A percentile compares a stretch with the other conserved stretches of the same genome.
These are phyloP conservation scores for Furnarius figulus DNA, from an alignment of 2,113 vertebrate genomes.

Conservation along the genomic window DNA sequence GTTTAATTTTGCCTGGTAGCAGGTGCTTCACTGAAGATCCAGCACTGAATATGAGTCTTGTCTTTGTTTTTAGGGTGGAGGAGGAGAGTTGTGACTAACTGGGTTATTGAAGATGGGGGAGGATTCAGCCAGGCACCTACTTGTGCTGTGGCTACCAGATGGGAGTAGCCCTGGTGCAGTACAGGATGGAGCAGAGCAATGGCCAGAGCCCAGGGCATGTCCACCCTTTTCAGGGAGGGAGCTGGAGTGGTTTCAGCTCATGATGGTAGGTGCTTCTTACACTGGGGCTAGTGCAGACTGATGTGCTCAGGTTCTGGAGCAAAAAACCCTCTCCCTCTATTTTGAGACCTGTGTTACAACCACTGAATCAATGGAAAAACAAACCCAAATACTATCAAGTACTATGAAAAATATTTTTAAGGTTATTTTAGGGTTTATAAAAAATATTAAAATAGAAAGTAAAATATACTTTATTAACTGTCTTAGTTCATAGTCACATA, in stretches of 20 bases:
- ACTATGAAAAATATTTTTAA: constrained; percentile 33
- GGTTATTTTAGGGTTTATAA: constrained; percentile 45
- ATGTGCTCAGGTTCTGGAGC: neutral
- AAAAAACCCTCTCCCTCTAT: neutral
- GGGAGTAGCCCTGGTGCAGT: accelerated
- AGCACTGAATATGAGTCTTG: neutral
- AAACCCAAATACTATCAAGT: constrained; percentile 1
- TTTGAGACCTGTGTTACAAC: neutral
- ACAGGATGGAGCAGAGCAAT: neutral
- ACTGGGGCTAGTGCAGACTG: neutral
- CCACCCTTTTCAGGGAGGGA: neutral
- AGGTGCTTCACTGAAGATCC: neutral
- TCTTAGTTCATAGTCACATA: neutral
- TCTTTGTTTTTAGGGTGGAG: neutral
- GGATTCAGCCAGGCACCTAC: neutral
- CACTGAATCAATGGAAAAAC: constrained; percentile 28
- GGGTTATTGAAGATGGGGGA: neutral
- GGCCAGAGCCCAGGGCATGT: neutral
- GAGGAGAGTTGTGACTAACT: too few species aligned
- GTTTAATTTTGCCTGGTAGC: neutral
- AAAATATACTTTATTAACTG: neutral
- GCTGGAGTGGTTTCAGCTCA: neutral
- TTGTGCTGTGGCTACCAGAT: neutral
- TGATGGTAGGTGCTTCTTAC: accelerated
- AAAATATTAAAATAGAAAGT: neutral